phyloP scores from a whole-genome alignment of 2,113 vertebrate species.

The Amphiprion ocellaris region DNA sequence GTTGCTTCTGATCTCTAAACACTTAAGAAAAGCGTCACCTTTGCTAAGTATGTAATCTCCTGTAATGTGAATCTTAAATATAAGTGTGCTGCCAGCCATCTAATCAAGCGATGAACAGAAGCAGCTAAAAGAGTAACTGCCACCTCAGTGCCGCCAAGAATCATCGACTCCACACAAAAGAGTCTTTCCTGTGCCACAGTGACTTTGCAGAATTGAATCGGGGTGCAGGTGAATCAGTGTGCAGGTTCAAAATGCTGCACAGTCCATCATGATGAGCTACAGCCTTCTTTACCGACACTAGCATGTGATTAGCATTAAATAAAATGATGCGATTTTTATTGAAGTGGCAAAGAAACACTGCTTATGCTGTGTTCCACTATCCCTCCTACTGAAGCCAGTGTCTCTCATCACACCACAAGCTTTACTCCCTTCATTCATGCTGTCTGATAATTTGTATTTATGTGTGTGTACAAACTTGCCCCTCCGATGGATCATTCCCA shows the following conservation, averaged over 20 bases:
- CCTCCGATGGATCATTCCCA: conserved; percentile 9
- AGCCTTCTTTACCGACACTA: neutral
- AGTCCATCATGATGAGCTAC: neutral
- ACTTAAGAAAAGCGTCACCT: conserved; percentile 22
- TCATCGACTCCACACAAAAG: conserved; percentile 41
- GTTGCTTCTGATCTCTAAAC: neutral
- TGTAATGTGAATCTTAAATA: conserved; percentile 19
- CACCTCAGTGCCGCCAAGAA: conserved; percentile 8
- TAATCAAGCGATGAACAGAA: conserved; percentile 16
- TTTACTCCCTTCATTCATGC: conserved; percentile 56
- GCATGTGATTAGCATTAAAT: neutral
- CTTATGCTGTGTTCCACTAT: conserved; percentile 23
- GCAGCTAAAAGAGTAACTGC: conserved; percentile 2
- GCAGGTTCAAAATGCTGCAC: conserved; percentile 12
- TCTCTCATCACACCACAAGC: conserved; percentile 54
- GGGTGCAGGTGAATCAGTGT: conserved; percentile 9
- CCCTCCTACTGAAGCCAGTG: conserved; percentile 59
- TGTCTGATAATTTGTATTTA: conserved; percentile 30
- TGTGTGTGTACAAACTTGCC: conserved; percentile 1
- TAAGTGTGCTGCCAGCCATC: conserved; percentile 14
- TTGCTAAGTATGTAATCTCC: neutral
- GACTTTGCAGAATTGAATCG: conserved; percentile 62
- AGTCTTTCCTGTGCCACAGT: conserved; percentile 42
- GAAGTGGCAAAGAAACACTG: conserved; percentile 7
- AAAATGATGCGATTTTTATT: conserved; percentile 19